Conservation (phyloP, 2,888 invertebrate genomes). For the Drepana falcataria region DNA sequence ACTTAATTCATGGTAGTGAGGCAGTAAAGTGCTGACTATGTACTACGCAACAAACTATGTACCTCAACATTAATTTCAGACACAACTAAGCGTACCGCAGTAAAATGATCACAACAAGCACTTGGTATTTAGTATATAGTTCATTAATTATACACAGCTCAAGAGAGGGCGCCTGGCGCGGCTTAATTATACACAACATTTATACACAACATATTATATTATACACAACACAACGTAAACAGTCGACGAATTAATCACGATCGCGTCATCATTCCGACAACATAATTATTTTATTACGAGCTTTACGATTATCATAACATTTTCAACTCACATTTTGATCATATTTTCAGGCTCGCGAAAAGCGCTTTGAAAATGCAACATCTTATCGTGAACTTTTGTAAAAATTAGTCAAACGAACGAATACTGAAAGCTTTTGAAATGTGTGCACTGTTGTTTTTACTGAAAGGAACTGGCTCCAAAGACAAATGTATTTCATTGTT, state of each 20-base stretch:
- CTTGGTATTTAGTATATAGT: background rate
- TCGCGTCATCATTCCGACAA: background rate
- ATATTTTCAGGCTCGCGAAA: background rate
- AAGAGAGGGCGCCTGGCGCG: background rate
- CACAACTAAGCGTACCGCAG: no score
- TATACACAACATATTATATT: background rate
- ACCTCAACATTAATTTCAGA: no score
- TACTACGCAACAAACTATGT: no score
- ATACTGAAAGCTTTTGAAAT: no score
- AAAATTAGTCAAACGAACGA: no score
- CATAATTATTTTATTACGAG: background rate
- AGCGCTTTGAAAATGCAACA: no score
- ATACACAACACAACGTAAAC: background rate
- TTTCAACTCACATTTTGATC: background rate
- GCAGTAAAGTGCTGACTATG: no score
- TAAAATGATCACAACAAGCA: background rate
- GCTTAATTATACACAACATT: background rate
- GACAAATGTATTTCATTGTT: no score
- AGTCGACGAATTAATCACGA: background rate
- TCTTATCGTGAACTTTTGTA: no score
- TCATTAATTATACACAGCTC: background rate
- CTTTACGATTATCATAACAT: background rate
- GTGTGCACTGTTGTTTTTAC: no score
- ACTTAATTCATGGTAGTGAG: no score
- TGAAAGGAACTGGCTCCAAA: no score